A percentile compares a stretch with the other conserved stretches of the same genome.
Evolutionary conservation across 2,113 vertebrate species (phyloP).

Genomic region (Leptocoma aspasia): DNA sequence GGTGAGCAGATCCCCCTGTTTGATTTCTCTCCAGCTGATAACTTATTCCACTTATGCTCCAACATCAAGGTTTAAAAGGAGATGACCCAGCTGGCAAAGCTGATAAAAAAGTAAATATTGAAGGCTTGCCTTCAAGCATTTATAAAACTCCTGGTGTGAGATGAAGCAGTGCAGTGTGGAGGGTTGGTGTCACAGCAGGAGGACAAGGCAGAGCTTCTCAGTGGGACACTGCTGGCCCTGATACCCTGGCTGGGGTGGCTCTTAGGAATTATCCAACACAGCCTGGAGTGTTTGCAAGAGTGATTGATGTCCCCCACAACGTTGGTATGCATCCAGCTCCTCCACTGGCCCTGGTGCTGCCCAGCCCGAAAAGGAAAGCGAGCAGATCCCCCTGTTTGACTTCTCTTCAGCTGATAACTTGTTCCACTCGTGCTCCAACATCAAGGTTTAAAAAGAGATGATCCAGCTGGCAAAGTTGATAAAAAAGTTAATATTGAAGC

Average conservation of each 20-base stretch:
- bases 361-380: not conserved
- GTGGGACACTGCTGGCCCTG: not conserved
- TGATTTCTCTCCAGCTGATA: not conserved
- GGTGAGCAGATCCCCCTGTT: not conserved
- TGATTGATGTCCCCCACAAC: rapidly evolving
- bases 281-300: not conserved
- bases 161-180: too few species aligned
- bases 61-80: not conserved
- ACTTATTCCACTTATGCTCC: not conserved
- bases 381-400: not conserved
- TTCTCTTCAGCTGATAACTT: not conserved
- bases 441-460: not conserved
- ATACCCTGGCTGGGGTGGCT: rapidly evolving
- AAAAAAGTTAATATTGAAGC: not conserved
- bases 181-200: not conserved
- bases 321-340: rapidly evolving
- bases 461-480: not conserved
- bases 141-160: not conserved
- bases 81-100: not conserved
- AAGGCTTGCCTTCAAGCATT: not conserved
- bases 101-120: not conserved
- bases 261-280: not conserved
- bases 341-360: too few species aligned
- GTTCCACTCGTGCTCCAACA: not conserved
- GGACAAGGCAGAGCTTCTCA: too few species aligned